phyloP scores from a whole-genome alignment of 2,888 invertebrate species.

The Latrodectus hesperus region DNA sequence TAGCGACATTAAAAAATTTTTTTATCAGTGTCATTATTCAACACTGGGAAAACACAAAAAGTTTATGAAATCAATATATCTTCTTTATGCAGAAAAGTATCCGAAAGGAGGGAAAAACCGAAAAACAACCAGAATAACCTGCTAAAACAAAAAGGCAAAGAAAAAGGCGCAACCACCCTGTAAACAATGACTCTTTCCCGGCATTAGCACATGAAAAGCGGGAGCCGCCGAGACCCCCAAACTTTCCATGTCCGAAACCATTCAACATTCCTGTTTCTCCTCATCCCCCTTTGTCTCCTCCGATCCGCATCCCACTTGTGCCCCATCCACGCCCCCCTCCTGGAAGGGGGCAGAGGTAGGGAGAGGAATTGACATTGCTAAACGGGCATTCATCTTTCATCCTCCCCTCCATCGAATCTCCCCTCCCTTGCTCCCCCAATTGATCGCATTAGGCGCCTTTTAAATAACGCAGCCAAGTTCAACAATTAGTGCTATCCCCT shows the following conservation, averaged over 20 bases:
- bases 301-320: slow-evolving; percentile 23
- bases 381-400: slow-evolving; percentile 55
- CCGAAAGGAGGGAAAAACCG: not conserved
- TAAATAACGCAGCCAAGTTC: slow-evolving; percentile 54
- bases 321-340: slow-evolving; percentile 8
- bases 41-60: too few species aligned
- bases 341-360: not conserved
- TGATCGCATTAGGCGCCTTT: slow-evolving; percentile 63
- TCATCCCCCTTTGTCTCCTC: slow-evolving; percentile 39
- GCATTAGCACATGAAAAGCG: slow-evolving; percentile 66
- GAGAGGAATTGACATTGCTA: slow-evolving; percentile 40
- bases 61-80: too few species aligned
- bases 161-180: slow-evolving; percentile 9
- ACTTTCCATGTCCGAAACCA: slow-evolving; percentile 33
- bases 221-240: not conserved
- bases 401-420: not conserved
- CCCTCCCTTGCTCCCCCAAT: not conserved
- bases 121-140: not conserved
- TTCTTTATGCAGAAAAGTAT: too few species aligned
- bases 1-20: too few species aligned
- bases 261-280: slow-evolving; percentile 44
- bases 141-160: slow-evolving; percentile 1
- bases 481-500: slow-evolving; percentile 59
- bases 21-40: too few species aligned
- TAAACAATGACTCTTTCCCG: slow-evolving; percentile 52